Percentiles rank a stretch among this genome's conserved stretches.
Conservation (phyloP, 2,797 vertebrate genomes). For the Gymnodraco acuticeps region DNA sequence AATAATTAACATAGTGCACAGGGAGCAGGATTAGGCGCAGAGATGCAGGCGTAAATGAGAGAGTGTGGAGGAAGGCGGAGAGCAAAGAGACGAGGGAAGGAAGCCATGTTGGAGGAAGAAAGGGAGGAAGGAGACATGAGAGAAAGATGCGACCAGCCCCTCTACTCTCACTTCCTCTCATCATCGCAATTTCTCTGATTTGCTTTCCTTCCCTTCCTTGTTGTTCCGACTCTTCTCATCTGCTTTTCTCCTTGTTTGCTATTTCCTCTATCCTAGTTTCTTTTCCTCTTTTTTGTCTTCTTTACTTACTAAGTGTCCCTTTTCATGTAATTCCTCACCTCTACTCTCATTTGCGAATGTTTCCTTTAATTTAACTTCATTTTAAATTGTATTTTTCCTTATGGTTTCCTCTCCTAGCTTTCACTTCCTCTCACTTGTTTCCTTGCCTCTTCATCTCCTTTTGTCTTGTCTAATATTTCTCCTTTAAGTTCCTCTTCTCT, state of each 20-base stretch:
- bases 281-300: constrained; percentile 23
- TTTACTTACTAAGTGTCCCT: constrained; percentile 14
- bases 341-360: not conserved
- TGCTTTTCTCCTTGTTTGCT: constrained; percentile 15
- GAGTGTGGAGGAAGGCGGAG: constrained; percentile 47
- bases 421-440: not conserved
- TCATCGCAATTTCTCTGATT: constrained; percentile 42
- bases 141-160: constrained; percentile 50
- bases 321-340: constrained; percentile 10
- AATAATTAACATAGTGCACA: constrained; percentile 74
- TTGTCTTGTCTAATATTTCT: not conserved
- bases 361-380: not conserved
- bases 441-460: not conserved
- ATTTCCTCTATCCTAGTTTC: constrained; percentile 8
- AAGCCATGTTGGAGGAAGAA: constrained; percentile 54
- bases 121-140: constrained; percentile 58
- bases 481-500: constrained; percentile 13
- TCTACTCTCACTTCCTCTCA: constrained; percentile 28
- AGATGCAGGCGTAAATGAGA: constrained; percentile 60
- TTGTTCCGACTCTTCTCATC: constrained; percentile 41
- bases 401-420: not conserved
- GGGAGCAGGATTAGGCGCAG: constrained; percentile 64
- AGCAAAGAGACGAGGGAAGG: constrained; percentile 52
- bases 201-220: constrained; percentile 13
- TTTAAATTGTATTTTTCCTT: too few relatives aligned